Evolutionary conservation across 2,797 vertebrate genomes (phyloP).

Genomic region (Pangasius sanitwongsei): DNA sequence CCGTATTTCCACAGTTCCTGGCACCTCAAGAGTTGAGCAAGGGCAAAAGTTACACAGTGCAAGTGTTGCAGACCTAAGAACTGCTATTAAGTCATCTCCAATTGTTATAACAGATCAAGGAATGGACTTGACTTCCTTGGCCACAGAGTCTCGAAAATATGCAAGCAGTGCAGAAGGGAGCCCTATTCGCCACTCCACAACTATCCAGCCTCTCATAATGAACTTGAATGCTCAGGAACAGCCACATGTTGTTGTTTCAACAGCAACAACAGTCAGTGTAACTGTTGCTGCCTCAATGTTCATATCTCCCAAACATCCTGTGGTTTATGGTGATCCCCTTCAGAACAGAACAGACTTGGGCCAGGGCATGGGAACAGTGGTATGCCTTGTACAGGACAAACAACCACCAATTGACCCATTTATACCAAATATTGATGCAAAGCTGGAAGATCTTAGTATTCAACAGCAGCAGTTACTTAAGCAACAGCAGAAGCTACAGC

Average conservation of each 20-base stretch:
- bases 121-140: slow-evolving; percentile 97
- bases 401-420: slow-evolving; percentile 73
- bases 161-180: slow-evolving; percentile 85
- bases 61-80: slow-evolving; percentile 91
- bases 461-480: slow-evolving; percentile 79
- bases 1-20: slow-evolving; percentile 92
- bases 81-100: slow-evolving; percentile 81
- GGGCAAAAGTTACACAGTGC: slow-evolving; percentile 86
- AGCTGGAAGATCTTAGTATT: slow-evolving; percentile 81
- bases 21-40: slow-evolving; percentile 91
- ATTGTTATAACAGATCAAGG: slow-evolving; percentile 96
- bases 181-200: slow-evolving; percentile 83
- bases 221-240: slow-evolving; percentile 95
- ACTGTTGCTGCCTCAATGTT: slow-evolving; percentile 96
- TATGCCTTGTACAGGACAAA: slow-evolving; percentile 90
- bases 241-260: slow-evolving; percentile 76
- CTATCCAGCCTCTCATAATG: slow-evolving; percentile 94
- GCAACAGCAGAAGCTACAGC: slow-evolving; percentile 74
- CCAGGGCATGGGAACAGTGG: slow-evolving; percentile 85
- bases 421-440: slow-evolving; percentile 81
- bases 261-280: slow-evolving; percentile 88
- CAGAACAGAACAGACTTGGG: slow-evolving; percentile 91
- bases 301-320: slow-evolving; percentile 86
- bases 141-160: slow-evolving; percentile 89
- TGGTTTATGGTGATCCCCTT: slow-evolving; percentile 93